These are phyloP conservation scores for Agonopterix subpropinquella DNA, from an alignment of 2,888 invertebrate genomes.

Conservation along the genomic window DNA sequence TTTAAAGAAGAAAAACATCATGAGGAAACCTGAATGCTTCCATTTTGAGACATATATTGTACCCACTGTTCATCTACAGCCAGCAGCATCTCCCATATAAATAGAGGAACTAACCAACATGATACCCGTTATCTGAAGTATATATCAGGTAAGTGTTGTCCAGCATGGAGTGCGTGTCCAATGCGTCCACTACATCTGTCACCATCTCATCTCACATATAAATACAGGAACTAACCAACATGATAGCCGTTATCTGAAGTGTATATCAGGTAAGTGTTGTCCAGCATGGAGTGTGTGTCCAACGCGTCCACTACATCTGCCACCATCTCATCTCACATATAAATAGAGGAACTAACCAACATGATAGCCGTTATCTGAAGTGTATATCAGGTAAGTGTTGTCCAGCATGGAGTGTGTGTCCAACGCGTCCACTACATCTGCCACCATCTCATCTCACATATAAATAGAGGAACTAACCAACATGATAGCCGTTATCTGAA, in stretches of 20 bases:
- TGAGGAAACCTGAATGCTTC: too few species aligned
- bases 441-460: conserved; percentile 93
- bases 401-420: conserved; percentile 71
- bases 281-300: conserved; percentile 65
- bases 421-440: conserved; percentile 76
- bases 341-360: conserved; percentile 75
- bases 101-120: conserved; percentile 78
- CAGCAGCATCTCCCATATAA: conserved; percentile 83
- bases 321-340: conserved; percentile 92
- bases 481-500: conserved; percentile 94
- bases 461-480: conserved; percentile 74
- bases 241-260: conserved; percentile 96
- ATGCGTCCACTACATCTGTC: conserved; percentile 72
- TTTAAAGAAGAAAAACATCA: too few species aligned
- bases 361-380: conserved; percentile 95
- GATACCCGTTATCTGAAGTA: conserved; percentile 94
- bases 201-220: conserved; percentile 92
- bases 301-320: conserved; percentile 77
- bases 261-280: conserved; percentile 88
- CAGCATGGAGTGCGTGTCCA: conserved; percentile 72
- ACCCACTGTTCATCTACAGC: not conserved
- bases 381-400: conserved; percentile 88
- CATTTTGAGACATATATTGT: too few species aligned
- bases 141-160: conserved; percentile 88
- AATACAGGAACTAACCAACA: conserved; percentile 76